These are phyloP conservation scores for Thymelicus acteon DNA, from an alignment of 2,888 invertebrate species.

Conservation along the genomic window DNA sequence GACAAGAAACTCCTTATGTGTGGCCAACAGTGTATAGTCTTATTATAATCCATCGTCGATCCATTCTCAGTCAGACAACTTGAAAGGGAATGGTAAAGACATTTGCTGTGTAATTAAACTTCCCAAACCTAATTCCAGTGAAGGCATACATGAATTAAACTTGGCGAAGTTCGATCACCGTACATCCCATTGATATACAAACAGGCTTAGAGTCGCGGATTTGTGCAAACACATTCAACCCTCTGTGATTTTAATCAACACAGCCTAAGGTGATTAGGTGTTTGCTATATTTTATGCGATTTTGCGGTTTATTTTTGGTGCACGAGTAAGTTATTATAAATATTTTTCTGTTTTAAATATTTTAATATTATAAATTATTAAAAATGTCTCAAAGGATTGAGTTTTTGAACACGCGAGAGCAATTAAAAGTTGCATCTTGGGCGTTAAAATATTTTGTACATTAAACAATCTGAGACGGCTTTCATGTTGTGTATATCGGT, in stretches of 20 bases:
- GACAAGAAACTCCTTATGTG: too few species aligned
- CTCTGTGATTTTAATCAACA: constrained; percentile 51
- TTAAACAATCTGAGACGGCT: constrained; percentile 11
- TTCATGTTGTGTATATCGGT: constrained; percentile 11
- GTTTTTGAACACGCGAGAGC: constrained; percentile 49
- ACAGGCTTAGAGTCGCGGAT: constrained; percentile 38
- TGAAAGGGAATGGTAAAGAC: constrained; percentile 33
- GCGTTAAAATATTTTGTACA: constrained; percentile 50
- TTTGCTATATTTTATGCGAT: not conserved
- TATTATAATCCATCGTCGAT: not conserved
- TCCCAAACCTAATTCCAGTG: constrained; percentile 39
- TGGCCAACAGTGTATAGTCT: too few species aligned
- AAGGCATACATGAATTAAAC: constrained; percentile 39
- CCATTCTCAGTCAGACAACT: constrained; percentile 8
- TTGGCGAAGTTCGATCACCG: constrained; percentile 42
- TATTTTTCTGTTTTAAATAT: too few species aligned
- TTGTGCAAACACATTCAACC: constrained; percentile 47
- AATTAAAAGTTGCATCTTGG: constrained; percentile 55
- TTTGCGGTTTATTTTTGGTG: constrained; percentile 1
- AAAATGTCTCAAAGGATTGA: constrained; percentile 48
- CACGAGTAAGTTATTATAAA: not conserved
- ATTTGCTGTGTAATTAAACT: constrained; percentile 43
- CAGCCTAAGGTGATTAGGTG: not conserved
- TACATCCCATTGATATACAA: constrained; percentile 42
- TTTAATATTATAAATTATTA: too few species aligned